Base-by-base conservation (phyloP, 2,113 vertebrate genomes). In the Heterotilapia buettikoferi region DNA sequence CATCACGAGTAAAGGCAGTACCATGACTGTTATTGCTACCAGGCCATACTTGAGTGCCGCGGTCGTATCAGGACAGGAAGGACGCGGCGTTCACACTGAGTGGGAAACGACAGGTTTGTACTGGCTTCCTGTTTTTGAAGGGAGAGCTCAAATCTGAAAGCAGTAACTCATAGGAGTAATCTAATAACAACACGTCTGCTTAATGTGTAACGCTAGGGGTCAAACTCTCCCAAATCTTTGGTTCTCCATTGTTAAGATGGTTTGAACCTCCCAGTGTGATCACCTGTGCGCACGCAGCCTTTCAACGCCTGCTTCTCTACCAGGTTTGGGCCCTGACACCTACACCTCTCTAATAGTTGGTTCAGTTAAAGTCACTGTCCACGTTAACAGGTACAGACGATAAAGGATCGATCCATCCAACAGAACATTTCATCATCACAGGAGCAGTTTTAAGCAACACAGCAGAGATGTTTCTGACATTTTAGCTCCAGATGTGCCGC, bases 11-110 rank as follows among this genome's bases (percentile, higher is more conserved):
- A 5, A 88, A 88, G 52, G 86, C 84, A 53, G 86, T 84, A 90
- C 85, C 91, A 66, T 19, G 38, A 36, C 6, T 4, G 45, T 92
- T 91, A 93, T 95, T 94, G 92, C 92, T 92, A 84, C 87, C 53
- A 68, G 89, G 84, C 80, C 86, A 18, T 14, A 33, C 26, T 66
- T 63, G 19, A 52, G 26, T 16, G 66, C 89, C 9, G 40, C 54
- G 54, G 53, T 45, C 13, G 8, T 45, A 0, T 24, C 38, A 18
- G 38, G 66, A 26, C 21, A 45, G 40, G 61, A 63, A 19, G 47
- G 24, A 52, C 24, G 52, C 78, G 82, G 87, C 82, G n/a, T 85
- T 89, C 71, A 86, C 38, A 9, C 86, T 84, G 16, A 9, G 19
- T 57, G 71, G 82, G 84, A 84, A 79, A 76, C 19, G 7, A 52